Evolutionary conservation across 1,140 invertebrate species (phyloP).

Genomic region (Habropoda laboriosa): DNA sequence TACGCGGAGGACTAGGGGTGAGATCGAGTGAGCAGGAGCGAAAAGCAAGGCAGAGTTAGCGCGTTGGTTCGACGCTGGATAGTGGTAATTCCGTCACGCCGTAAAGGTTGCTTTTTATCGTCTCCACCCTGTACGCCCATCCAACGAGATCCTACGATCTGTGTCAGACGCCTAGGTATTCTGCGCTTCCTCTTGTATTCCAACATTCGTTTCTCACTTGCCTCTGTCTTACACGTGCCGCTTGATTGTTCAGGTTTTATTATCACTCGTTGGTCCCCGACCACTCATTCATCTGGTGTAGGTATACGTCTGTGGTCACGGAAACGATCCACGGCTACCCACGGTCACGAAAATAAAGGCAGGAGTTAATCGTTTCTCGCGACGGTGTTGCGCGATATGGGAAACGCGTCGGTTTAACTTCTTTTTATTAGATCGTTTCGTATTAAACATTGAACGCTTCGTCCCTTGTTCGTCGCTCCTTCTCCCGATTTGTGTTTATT

Average conservation of each 20-base stretch:
- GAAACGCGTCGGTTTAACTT: neutral
- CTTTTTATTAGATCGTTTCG: neutral
- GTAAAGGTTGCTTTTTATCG: slow-evolving; percentile 77
- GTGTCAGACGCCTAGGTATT: slow-evolving; percentile 46
- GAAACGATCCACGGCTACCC: slow-evolving; percentile 44
- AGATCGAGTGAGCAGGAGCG: slow-evolving; percentile 38
- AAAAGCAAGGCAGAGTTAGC: slow-evolving; percentile 5
- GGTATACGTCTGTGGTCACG: slow-evolving; percentile 42
- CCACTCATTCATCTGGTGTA: slow-evolving; percentile 50
- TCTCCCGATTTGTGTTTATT: neutral
- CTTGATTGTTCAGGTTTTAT: slow-evolving; percentile 76
- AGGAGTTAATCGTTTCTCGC: slow-evolving; percentile 36
- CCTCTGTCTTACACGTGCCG: slow-evolving; percentile 55
- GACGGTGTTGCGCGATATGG: neutral
- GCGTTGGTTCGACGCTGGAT: slow-evolving; percentile 64
- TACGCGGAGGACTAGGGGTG: slow-evolving; percentile 61
- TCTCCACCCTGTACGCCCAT: slow-evolving; percentile 52
- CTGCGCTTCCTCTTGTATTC: slow-evolving; percentile 38
- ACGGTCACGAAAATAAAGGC: slow-evolving; percentile 29
- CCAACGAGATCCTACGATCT: slow-evolving; percentile 50
- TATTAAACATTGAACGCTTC: slow-evolving; percentile 11
- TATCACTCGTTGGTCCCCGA: slow-evolving; percentile 70
- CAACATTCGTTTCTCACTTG: slow-evolving; percentile 34
- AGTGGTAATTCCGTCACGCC: slow-evolving; percentile 74
- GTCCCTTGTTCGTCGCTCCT: neutral